Evolutionary conservation across 2,797 vertebrate genomes (phyloP).

Genomic region (Xerus rutilus): DNA sequence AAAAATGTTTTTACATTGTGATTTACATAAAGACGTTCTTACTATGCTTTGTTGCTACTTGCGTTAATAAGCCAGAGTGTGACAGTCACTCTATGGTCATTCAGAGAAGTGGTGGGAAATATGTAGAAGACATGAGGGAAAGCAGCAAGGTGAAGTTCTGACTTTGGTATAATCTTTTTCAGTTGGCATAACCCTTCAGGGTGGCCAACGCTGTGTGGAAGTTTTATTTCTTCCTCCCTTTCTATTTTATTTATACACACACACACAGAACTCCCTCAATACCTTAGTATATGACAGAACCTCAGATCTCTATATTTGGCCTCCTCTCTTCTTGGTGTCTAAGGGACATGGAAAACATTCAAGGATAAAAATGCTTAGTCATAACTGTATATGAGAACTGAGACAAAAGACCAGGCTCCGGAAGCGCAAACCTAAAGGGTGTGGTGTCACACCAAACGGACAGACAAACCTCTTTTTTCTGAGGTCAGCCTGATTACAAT

Average conservation of each 20-base stretch:
- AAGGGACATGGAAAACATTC: neutral
- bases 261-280: no score
- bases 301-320: neutral
- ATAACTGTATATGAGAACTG: neutral
- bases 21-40: neutral
- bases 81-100: neutral
- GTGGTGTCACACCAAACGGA: neutral
- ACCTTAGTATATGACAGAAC: neutral
- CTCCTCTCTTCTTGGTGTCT: neutral
- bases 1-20: neutral
- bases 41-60: neutral
- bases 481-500: neutral
- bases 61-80: neutral
- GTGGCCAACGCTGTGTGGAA: neutral
- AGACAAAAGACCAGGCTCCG: neutral
- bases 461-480: neutral
- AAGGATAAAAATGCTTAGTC: neutral
- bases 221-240: neutral
- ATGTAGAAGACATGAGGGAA: neutral
- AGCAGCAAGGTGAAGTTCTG: neutral
- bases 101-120: neutral
- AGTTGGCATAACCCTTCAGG: neutral
- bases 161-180: neutral
- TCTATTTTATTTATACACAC: neutral
- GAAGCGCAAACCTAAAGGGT: neutral